phyloP scores from a whole-genome alignment of 2,113 vertebrate genomes.

The Peucedramus taeniatus region DNA sequence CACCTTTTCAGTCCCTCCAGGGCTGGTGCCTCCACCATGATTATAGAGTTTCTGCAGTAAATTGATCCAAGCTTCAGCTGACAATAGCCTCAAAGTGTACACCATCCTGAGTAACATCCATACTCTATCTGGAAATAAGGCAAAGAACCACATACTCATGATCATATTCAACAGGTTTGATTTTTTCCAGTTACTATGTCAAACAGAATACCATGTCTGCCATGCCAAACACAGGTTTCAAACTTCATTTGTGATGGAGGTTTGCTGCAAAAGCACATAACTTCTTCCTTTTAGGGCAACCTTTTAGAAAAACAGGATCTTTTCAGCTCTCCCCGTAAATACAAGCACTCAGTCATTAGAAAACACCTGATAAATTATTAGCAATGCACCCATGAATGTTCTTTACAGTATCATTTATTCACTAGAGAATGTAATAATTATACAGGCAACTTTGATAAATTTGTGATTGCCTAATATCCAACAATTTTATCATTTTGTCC shows the following conservation, averaged over 20 bases:
- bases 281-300: not conserved
- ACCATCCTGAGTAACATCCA: not conserved
- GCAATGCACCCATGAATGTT: not conserved
- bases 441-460: not conserved
- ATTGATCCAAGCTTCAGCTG: not conserved
- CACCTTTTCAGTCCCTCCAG: not conserved
- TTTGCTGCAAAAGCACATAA: not conserved
- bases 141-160: fast-evolving
- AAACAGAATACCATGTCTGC: not conserved
- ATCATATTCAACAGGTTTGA: not conserved
- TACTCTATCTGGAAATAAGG: not conserved
- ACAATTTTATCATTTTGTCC: not conserved
- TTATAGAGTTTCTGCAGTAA: not conserved
- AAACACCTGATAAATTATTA: not conserved
- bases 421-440: not conserved
- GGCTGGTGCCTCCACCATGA: not conserved
- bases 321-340: not conserved
- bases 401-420: not conserved
- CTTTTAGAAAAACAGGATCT: not conserved
- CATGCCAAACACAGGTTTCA: not conserved
- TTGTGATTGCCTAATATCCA: not conserved
- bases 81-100: not conserved
- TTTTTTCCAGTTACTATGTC: not conserved
- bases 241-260: not conserved
- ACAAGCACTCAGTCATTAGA: not conserved